phyloP scores from a whole-genome alignment of 2,113 vertebrate genomes.

The Anoplopoma fimbria region DNA sequence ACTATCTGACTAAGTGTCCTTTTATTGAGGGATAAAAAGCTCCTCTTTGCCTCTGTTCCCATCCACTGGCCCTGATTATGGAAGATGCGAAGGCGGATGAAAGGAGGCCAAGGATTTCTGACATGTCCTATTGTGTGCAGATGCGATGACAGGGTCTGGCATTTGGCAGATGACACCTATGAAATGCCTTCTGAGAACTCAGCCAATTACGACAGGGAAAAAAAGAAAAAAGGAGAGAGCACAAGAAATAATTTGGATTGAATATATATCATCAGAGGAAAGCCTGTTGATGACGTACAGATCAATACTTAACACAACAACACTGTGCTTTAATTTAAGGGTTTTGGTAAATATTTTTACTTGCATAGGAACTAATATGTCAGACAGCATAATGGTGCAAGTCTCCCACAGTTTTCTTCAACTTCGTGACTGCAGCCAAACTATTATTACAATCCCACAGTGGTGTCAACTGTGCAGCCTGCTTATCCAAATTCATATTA shows the following conservation, averaged over 20 bases:
- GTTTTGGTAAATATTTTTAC: slow-evolving; percentile 1
- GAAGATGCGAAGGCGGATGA: slow-evolving; percentile 62
- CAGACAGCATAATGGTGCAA: not conserved
- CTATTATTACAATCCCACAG: not conserved
- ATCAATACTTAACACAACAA: slow-evolving; percentile 13
- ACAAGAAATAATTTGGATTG: not conserved
- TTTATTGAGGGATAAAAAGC: slow-evolving; percentile 83
- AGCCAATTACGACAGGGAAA: slow-evolving; percentile 25
- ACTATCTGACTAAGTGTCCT: slow-evolving; percentile 80
- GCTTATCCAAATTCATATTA: slow-evolving; percentile 24
- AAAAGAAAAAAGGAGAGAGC: not conserved
- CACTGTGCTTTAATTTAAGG: slow-evolving; percentile 20
- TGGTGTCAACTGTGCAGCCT: not conserved
- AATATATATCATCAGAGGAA: not conserved
- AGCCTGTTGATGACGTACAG: slow-evolving; percentile 8
- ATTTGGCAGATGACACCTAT: slow-evolving; percentile 68
- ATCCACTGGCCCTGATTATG: slow-evolving; percentile 73
- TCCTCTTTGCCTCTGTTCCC: slow-evolving; percentile 66
- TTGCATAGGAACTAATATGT: not conserved
- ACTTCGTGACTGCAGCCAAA: slow-evolving; percentile 19
- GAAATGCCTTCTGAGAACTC: slow-evolving; percentile 4
- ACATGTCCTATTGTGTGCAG: slow-evolving; percentile 72
- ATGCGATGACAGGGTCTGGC: slow-evolving; percentile 62
- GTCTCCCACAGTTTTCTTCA: not conserved
- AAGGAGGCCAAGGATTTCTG: slow-evolving; percentile 56